These are phyloP conservation scores for Lepidochrysops patricia DNA, from an alignment of 2,888 invertebrate genomes.

Conservation along the genomic window DNA sequence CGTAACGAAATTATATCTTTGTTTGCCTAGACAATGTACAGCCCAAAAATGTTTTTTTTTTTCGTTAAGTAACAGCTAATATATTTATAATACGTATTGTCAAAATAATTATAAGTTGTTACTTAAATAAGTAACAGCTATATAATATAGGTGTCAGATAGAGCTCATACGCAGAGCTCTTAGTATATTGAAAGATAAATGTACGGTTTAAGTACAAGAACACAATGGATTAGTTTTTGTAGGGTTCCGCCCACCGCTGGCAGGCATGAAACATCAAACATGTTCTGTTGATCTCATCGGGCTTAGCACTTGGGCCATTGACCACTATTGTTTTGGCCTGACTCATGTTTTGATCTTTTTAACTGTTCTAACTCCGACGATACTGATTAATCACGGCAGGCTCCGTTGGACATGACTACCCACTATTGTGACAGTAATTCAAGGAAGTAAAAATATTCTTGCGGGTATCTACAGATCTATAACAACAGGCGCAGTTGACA, in stretches of 20 bases:
- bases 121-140: no score
- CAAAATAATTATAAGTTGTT: no score
- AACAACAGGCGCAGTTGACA: no score
- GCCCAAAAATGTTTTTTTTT: neutral
- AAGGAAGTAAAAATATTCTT: neutral
- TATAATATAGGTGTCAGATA: neutral
- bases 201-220: neutral
- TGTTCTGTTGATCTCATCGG: constrained; percentile 16
- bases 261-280: no score
- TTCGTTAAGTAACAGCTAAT: neutral
- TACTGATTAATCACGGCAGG: neutral
- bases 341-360: neutral
- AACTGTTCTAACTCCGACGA: neutral
- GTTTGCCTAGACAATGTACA: neutral
- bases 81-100: neutral
- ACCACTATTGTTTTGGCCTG: constrained; percentile 6
- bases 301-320: constrained; percentile 10
- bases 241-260: neutral
- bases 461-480: no score
- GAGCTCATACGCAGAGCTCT: neutral
- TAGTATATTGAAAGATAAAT: neutral
- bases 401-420: neutral
- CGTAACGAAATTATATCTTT: no score
- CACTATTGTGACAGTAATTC: neutral
- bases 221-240: neutral